Evolutionary conservation across 2,888 invertebrate genomes (phyloP).

Genomic region (Hedychridium roseum): DNA sequence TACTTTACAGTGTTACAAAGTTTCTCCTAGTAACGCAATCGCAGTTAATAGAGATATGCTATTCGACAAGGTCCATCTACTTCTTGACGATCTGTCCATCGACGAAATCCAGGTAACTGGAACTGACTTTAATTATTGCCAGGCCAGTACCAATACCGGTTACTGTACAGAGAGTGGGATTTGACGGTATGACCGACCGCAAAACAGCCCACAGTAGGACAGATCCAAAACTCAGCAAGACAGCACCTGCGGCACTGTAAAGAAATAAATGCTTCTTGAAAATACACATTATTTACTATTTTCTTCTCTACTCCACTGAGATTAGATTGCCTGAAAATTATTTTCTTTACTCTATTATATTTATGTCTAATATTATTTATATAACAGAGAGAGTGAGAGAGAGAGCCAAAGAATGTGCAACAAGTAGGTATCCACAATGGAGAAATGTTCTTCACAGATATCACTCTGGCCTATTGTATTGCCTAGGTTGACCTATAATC

Average conservation of each 20-base stretch:
- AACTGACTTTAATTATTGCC: constrained; percentile 71
- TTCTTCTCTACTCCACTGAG: neutral
- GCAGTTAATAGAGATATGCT: neutral
- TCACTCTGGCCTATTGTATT: no score
- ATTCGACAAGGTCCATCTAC: constrained; percentile 21
- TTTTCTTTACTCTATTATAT: no score
- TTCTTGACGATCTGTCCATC: constrained; percentile 70
- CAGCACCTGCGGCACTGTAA: constrained; percentile 72
- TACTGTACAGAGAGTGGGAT: constrained; percentile 72
- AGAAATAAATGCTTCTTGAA: constrained; percentile 13
- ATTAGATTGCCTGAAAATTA: no score
- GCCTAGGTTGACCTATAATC: no score
- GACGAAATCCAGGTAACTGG: constrained; percentile 72
- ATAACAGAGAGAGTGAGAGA: no score
- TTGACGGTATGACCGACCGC: constrained; percentile 79
- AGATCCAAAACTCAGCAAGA: constrained; percentile 89
- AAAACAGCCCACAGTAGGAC: constrained; percentile 88
- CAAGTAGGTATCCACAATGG: no score
- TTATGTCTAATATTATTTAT: no score
- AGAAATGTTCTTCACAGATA: no score
- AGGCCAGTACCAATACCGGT: constrained; percentile 77
- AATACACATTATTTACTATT: constrained; percentile 6
- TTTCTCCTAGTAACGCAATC: neutral
- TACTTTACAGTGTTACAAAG: neutral
- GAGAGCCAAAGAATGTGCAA: no score